phyloP scores from a whole-genome alignment of 2,888 invertebrate genomes.

The Ichneumoninae sp. region DNA sequence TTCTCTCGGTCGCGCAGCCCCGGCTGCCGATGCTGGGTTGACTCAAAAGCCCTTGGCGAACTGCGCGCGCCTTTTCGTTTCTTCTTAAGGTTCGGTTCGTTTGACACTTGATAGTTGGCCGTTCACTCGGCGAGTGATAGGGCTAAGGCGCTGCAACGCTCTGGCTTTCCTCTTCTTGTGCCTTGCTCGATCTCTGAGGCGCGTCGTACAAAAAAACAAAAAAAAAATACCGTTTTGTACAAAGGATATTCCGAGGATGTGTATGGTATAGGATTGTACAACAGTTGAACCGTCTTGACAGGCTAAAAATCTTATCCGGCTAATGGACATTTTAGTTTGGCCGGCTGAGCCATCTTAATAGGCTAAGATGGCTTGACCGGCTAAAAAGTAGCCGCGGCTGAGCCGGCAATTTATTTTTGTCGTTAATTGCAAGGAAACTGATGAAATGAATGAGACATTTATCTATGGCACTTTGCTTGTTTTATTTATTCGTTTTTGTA shows the following conservation, averaged over 20 bases:
- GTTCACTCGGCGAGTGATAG: slow-evolving; percentile 58
- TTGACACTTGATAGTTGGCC: slow-evolving; percentile 81
- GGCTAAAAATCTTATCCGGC: no score
- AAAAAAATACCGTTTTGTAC: slow-evolving; percentile 3
- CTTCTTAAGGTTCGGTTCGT: slow-evolving; percentile 73
- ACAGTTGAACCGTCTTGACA: no score
- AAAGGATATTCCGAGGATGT: not conserved
- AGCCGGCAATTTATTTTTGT: no score
- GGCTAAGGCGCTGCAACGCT: slow-evolving; percentile 46
- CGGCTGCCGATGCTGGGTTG: not conserved
- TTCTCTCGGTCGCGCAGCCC: slow-evolving; percentile 44
- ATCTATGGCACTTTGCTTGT: no score
- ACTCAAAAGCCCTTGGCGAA: slow-evolving; percentile 49
- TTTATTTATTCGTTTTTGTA: no score
- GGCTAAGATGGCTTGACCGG: no score
- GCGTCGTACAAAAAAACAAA: slow-evolving; percentile 8
- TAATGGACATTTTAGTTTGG: no score
- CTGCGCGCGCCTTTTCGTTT: slow-evolving; percentile 61
- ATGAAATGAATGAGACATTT: no score
- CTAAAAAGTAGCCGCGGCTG: no score
- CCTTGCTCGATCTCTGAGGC: slow-evolving; percentile 23
- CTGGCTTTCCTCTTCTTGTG: slow-evolving; percentile 53
- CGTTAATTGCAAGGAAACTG: no score
- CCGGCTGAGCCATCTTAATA: no score
- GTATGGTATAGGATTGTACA: not conserved